Base-by-base conservation (phyloP, 2,888 invertebrate genomes). In the Drosophila dives region DNA sequence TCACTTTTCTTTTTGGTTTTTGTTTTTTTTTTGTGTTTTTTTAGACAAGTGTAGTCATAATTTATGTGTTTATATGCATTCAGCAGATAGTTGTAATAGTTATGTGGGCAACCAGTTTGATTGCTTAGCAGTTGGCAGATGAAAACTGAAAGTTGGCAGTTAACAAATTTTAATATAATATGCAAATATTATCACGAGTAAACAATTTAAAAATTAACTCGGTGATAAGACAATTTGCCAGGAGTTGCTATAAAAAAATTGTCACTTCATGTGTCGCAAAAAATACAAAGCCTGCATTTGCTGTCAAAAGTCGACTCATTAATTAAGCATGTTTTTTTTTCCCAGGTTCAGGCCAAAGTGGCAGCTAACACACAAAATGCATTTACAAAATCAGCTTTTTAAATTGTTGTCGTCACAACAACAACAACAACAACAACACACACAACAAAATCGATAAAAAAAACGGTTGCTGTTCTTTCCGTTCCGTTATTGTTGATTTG, bases 361-460 rank as follows among this genome's bases (percentile, higher is more conserved):
- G 73, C 88, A 85, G 84, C 77, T 45, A 67, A 86, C 86, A 86
- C 76, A 88, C 73, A 86, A 86, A 86, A 88, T 86, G 90, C 86
- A 86, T 86, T 86, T 86, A 83, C 83, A 72, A 81, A 81, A 85
- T 79, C 81, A 83, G 86, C 69, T 72, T 75, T 73, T 71, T 62
- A 32, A 53, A 34, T 51, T 49, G 61, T 51, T 76, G 68, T 80
- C 54, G 80, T 66, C 76, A 64, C 56, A 62, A 38, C 36, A 38
- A 15, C 3, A 34, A 45, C 20, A 15, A 5, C 34, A 54, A 11
- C 29, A 50, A 11, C 20, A 12, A 15, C 45, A 29, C 29, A 29
- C 29, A 42, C 40, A 5, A 61, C 26, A 70, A 78, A 81, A 84
- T 83, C 87, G 76, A 83, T 86, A 81, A 76, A 45, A 76, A 45